Percentiles rank a stretch among this genome's conserved stretches.
Evolutionary conservation across 2,797 vertebrate genomes (phyloP).

Genomic region (Argentina silus): DNA sequence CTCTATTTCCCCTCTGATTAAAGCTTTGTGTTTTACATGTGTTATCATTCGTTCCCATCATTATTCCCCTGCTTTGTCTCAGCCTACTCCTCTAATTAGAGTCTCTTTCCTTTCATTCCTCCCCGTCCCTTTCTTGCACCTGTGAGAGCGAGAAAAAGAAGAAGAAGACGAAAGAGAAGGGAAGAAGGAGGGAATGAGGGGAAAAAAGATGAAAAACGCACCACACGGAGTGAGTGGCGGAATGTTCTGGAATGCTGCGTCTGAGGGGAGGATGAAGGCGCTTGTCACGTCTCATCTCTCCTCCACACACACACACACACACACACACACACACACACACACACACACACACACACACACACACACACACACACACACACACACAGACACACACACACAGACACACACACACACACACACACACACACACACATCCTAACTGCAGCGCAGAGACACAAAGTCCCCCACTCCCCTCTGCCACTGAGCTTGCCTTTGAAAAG

Average conservation of each 20-base stretch:
- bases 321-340: neutral
- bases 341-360: constrained; percentile 14
- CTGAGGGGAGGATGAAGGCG: constrained; percentile 80
- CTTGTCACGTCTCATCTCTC: constrained; percentile 73
- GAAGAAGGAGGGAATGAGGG: constrained; percentile 47
- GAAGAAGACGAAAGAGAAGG: constrained; percentile 26
- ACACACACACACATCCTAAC: constrained; percentile 34
- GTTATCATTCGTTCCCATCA: constrained; percentile 72
- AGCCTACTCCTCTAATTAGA: constrained; percentile 76
- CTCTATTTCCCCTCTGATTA: constrained; percentile 75
- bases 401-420: constrained; percentile 28
- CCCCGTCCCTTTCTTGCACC: constrained; percentile 68
- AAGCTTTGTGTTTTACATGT: constrained; percentile 78
- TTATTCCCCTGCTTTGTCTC: constrained; percentile 72
- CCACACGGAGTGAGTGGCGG: constrained; percentile 66
- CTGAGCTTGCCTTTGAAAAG: constrained; percentile 74
- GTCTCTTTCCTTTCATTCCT: constrained; percentile 73
- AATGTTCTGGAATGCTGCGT: constrained; percentile 70
- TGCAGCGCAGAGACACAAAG: constrained; percentile 48
- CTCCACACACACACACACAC: constrained; percentile 8
- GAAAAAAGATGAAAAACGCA: constrained; percentile 59
- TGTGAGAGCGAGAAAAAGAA: constrained; percentile 66
- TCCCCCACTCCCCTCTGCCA: constrained; percentile 40
- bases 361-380: constrained; percentile 39
- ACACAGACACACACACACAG: constrained; percentile 31